A percentile compares a stretch with the other conserved stretches of the same genome.
phyloP scores from a whole-genome alignment of 1,140 invertebrate species.

The Danaus plexippus region DNA sequence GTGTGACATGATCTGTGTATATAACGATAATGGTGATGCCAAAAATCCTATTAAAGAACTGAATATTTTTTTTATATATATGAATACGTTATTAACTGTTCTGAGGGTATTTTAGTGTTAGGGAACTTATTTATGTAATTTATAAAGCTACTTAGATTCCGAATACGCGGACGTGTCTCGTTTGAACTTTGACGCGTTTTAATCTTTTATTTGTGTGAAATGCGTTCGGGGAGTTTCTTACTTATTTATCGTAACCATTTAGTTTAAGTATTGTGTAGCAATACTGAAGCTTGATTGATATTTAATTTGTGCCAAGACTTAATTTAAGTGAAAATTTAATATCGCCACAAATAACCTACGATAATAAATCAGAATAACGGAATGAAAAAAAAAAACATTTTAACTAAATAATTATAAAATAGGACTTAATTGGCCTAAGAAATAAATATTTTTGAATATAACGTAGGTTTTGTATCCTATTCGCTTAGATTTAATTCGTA shows the following conservation, averaged over 20 bases:
- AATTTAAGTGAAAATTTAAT: conserved; percentile 49
- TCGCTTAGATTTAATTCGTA: conserved; percentile 34
- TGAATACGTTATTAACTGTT: conserved; percentile 66
- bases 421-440: conserved; percentile 61
- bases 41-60: conserved; percentile 73
- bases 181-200: conserved; percentile 12
- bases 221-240: conserved; percentile 23
- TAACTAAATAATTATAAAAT: conserved; percentile 28
- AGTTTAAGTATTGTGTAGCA: conserved; percentile 8
- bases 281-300: conserved; percentile 21
- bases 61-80: conserved; percentile 57
- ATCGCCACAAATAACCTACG: conserved; percentile 36
- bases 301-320: conserved; percentile 66
- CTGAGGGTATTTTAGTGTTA: conserved; percentile 69
- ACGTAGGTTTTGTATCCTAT: conserved; percentile 59
- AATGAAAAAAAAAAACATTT: conserved; percentile 33
- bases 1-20: conserved; percentile 64
- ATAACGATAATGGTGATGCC: conserved; percentile 66
- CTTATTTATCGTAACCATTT: conserved; percentile 10
- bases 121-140: conserved; percentile 60
- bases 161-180: conserved; percentile 20
- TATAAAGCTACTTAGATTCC: conserved; percentile 40
- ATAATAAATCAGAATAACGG: conserved; percentile 20
- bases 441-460: conserved; percentile 54
- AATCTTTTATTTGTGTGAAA: conserved; percentile 10